Evolutionary conservation across 2,797 vertebrate genomes (phyloP), one percentile per base, ranked within the genome.

Genomic region (Megalops cyprinoides): DNA sequence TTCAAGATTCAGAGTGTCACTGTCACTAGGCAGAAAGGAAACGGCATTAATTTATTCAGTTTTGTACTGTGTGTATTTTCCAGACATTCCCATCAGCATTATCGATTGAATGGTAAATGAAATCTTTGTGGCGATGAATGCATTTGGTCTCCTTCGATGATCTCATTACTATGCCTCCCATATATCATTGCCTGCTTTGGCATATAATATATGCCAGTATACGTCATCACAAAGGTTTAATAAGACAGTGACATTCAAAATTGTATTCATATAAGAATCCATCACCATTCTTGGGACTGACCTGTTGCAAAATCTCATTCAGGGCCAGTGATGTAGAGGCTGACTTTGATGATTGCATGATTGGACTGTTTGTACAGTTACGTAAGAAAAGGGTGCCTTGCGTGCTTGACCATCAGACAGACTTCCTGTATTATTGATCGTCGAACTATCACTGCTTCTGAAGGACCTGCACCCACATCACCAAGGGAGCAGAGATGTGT

Each of bases 41-140:
- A 86, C 37, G 78, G 44, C 60, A 56, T 0, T 0, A 85, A 89
- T 91, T 84, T 87, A 89, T 81, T 60, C 34, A 2, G 12, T 56
- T n/a, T 83, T 83, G 86, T 81, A 88, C 85, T 71, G 56, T 71
- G 56, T 73, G 42, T 83, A 78, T 83, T 81, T 80, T 84, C 69
- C 76, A 82, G 25, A 79, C 25, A 79, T 51, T 85, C 48, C 56
- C 81, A 87, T 42, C 55, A 67, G 25, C 15, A 69, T 80, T n/a
- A 79, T 42, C 31, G n/a, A 89, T 89, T 83, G 84, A 87, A 86
- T 76, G 82, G 7, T 23, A 20, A 42, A 42, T 74, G 18, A 82
- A 83, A 79, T 74, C 20, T 86, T 85, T 88, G 83, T 87, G 77
- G 69, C 58, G 15, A 8, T 84, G 56, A 80, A 83, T 82, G 31